Evolutionary conservation across 2,797 vertebrate genomes (phyloP), one percentile per base, ranked within the genome.

Genomic region (Scolopax rusticola): DNA sequence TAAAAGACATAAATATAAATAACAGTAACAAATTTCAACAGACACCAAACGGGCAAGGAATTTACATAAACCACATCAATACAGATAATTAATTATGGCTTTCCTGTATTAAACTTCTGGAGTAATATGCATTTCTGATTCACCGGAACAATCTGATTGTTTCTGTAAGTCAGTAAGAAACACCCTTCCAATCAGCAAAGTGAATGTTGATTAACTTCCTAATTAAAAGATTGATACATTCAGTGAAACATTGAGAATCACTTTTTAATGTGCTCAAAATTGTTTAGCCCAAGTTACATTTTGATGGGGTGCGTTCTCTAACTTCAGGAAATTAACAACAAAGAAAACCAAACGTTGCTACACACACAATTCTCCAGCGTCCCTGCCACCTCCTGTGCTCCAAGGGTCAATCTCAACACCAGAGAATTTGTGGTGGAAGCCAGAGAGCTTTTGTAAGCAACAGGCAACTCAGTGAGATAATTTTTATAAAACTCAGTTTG

Each of bases 361-460:
- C 8, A 67, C 8, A 67, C 8, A 38, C 16, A 57, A 11, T 30
- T 43, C 16, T 40, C 19, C 30, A 40, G 14, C 25, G 45, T 10
- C 23, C 27, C 68, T 60, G n/a, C 41, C 40, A 64, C 33, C 32
- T 28, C 38, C 4, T 0, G 0, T 43, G 28, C 54, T 43, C 32
- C 12, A 48, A 47, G 20, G 32, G 60, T 19, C 20, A 24, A 14
- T 27, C 36, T 71, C 63, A 33, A 28, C 16, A 77, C 10, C 12
- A 68, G 38, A 88, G 64, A 43, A 70, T 9, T 17, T 57, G 32
- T 45, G 27, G 48, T 32, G 16, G 21, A 88, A 93, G 27, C 4
- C 27, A 32, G 5, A 70, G 11, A 6, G 14, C 70, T 61, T 61
- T 70, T n/a, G n/a, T 40, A 51, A 91, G 50, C 18, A 73, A 74